Evolutionary conservation across 1,140 invertebrate genomes (phyloP), one percentile per base, ranked within the genome.

Genomic region (Scaptomyza pallida): DNA sequence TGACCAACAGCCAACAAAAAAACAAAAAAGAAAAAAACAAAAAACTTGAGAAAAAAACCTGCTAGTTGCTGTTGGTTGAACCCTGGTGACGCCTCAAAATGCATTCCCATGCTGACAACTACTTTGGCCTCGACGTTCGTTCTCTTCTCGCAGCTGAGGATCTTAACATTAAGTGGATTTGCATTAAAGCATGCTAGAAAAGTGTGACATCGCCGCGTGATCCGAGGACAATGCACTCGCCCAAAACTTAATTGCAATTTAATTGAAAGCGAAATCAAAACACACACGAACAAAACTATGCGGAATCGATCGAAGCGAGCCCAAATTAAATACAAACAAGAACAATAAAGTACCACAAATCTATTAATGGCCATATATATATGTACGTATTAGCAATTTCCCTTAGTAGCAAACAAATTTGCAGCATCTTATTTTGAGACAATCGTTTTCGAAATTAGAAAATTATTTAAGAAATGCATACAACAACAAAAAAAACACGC

Each of bases 261-360:
- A 78, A 69, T 72, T 50, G 81, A 85, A 85, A 77, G 64, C 81
- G 76, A 85, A 85, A 82, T 74, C 70, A 67, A 83, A 86, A 74
- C 68, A 85, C 56, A 54, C 3, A 9, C 19, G 4, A 2, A 21
- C 19, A 9, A 30, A 82, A 60, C 71, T 63, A 82, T 82, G 78
- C 78, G 78, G 78, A 82, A 81, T 81, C 65, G 50, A 82, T 48
- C 61, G n/a, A n/a, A n/a, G 64, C 61, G n/a, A 26, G 23, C n/a
- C 63, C 43, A 69, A 65, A 30, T 13, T 37, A 74, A 55, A 79
- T 78, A 56, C 55, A 56, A 64, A 51, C 30, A 74, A 37, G 54
- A 61, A 60, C 16, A 59, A 48, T 16, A 16, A 44, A 5, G 23
- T 19, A 15, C 40, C 44, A 13, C 12, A 37, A 47, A 21, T 77